A percentile compares a stretch with the other conserved stretches of the same genome.
Conservation (phyloP, 2,888 invertebrate genomes). For the Eilema caniola region DNA sequence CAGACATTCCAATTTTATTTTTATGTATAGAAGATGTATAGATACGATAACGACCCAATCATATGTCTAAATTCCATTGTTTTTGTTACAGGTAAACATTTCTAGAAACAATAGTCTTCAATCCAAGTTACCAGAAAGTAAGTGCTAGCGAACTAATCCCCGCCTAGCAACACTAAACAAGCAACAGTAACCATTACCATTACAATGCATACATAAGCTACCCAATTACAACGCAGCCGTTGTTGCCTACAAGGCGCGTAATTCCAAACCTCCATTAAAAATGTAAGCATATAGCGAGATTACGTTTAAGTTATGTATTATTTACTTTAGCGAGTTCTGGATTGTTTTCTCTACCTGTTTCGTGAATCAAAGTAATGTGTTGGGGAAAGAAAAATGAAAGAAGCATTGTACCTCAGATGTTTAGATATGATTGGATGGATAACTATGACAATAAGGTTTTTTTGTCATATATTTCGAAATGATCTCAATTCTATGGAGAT, state of each 20-base stretch:
- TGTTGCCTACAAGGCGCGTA: slow-evolving; percentile 17
- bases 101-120: neutral
- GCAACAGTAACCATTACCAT: slow-evolving; percentile 21
- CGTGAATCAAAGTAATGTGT: slow-evolving; percentile 50
- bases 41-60: too few species aligned
- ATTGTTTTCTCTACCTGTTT: slow-evolving; percentile 40
- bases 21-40: too few species aligned
- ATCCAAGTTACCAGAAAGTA: slow-evolving; percentile 1
- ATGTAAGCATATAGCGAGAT: slow-evolving; percentile 43
- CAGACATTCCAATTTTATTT: too few species aligned
- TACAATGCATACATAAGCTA: slow-evolving; percentile 18
- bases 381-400: slow-evolving; percentile 20
- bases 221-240: slow-evolving; percentile 22
- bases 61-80: slow-evolving; percentile 7
- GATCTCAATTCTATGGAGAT: neutral
- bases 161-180: slow-evolving; percentile 11
- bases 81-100: slow-evolving; percentile 46
- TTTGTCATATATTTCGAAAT: neutral
- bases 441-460: slow-evolving; percentile 1
- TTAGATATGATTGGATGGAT: neutral
- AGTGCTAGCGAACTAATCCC: slow-evolving; percentile 17
- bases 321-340: slow-evolving; percentile 34
- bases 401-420: slow-evolving; percentile 23
- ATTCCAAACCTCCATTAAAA: slow-evolving; percentile 42
- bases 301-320: slow-evolving; percentile 48